Evolutionary conservation across 2,797 vertebrate genomes (phyloP).

Genomic region (Morus bassanus): DNA sequence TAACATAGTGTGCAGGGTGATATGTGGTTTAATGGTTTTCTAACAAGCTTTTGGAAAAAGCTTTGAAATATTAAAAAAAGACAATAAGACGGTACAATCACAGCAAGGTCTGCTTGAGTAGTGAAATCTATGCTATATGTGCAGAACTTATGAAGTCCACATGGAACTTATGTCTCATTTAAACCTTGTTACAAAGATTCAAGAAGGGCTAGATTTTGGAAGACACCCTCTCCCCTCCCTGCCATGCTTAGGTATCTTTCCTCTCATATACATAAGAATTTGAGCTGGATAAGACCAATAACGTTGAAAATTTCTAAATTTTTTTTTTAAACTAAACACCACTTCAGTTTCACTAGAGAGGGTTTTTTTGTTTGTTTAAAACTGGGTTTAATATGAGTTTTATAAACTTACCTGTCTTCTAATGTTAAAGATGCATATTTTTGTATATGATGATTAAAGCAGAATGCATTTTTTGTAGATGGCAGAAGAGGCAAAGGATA

Average conservation of each 20-base stretch:
- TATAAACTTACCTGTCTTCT: neutral
- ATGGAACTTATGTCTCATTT: neutral
- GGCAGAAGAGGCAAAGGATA: neutral
- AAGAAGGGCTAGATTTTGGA: neutral
- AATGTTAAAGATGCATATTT: neutral
- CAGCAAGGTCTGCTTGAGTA: neutral
- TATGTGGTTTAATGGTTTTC: slow-evolving; percentile 32
- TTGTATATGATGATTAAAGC: neutral
- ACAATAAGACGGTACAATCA: neutral
- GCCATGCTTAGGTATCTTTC: fast-evolving
- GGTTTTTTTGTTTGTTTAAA: neutral
- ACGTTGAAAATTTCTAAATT: neutral
- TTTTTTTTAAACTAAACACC: neutral
- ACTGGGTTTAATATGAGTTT: neutral
- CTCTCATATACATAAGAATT: neutral
- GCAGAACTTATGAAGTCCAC: neutral
- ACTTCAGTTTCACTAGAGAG: neutral
- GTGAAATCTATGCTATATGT: neutral
- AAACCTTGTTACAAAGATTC: neutral
- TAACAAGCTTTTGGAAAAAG: slow-evolving; percentile 18
- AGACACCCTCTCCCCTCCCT: fast-evolving
- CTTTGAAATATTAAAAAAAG: neutral
- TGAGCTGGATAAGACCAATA: neutral
- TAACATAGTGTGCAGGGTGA: neutral
- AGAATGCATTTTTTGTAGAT: neutral